These are phyloP conservation scores for Vollenhovia emeryi DNA, from an alignment of 1,140 invertebrate genomes.

Conservation along the genomic window DNA sequence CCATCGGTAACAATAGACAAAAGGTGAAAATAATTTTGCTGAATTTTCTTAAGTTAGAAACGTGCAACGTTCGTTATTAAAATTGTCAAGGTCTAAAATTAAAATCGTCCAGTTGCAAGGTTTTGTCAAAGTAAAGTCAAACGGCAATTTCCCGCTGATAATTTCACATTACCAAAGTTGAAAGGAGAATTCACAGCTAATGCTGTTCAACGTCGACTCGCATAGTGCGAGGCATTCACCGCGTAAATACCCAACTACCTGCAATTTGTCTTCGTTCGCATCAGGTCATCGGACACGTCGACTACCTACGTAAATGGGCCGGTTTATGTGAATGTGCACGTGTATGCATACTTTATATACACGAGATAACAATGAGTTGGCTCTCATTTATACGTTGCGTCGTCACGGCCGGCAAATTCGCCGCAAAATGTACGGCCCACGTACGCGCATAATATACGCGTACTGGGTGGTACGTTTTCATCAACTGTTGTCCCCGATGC, in stretches of 20 bases:
- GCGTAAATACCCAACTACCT: background rate
- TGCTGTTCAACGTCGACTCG: background rate
- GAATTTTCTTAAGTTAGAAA: background rate
- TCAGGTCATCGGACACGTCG: background rate
- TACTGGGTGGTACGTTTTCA: constrained; percentile 60
- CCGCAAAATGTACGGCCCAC: constrained; percentile 40
- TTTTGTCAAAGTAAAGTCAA: too few relatives aligned
- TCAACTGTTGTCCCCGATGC: constrained; percentile 64
- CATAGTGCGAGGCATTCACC: background rate
- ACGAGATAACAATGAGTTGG: constrained; percentile 30
- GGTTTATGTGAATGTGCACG: background rate
- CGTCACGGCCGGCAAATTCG: constrained; percentile 37
- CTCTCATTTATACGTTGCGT: background rate
- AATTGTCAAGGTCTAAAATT: background rate
- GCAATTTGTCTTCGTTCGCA: constrained; percentile 22
- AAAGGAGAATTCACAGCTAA: background rate
- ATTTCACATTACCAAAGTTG: background rate
- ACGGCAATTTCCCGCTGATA: too few relatives aligned
- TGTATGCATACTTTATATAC: background rate
- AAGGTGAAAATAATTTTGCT: background rate
- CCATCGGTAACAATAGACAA: background rate
- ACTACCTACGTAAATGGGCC: background rate
- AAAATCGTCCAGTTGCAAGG: background rate
- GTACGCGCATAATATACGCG: constrained; percentile 32
- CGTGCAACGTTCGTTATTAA: background rate